Evolutionary conservation across 2,797 vertebrate genomes (phyloP), one percentile per base, ranked within the genome.

Genomic region (Rhynchonycteris naso): DNA sequence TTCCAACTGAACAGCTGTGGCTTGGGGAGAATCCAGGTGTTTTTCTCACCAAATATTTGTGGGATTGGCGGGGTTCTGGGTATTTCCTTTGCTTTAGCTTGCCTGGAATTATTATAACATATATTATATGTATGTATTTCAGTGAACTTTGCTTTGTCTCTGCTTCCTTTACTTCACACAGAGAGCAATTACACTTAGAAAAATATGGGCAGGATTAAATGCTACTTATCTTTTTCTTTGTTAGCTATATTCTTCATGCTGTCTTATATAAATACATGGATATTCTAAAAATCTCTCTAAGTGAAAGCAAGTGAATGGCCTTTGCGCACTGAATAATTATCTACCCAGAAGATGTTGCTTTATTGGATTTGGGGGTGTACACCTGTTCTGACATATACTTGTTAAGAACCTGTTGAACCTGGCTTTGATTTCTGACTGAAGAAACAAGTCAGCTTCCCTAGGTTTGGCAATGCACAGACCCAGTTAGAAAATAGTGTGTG

Each of bases 1-100:
- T 98, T 98, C 98, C 97, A 97, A 96, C 35, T 95, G 95, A 98
- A 97, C 98, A 98, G 97, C 98, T 98, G 98, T 96, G 98, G 98
- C 97, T 98, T 98, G 98, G 97, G 98, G 97, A 98, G 76, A 96
- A 97, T 97, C 97, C 98, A 98, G 97, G 97, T 97, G 97, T 97
- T 98, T 97, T 98, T 98, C 97, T 97, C 98, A 97, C 97, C 96
- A 96, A 97, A 96, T 97, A 97, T 93, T 97, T 98, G 98, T 90
- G 94, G 97, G 97, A 97, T 97, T 98, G 98, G 98, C 98, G 98
- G 95, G 87, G 68, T 69, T 50, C 89, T 96, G 90, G 89, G 92
- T 75, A 43, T 98, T 98, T 98, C 97, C 96, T 98, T 97, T 97
- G 97, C 98, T 95, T 95, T 97, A 85, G 96, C 93, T 97, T 97